Evolutionary conservation across 2,888 invertebrate genomes (phyloP).

Genomic region (Cyclophora punctaria): DNA sequence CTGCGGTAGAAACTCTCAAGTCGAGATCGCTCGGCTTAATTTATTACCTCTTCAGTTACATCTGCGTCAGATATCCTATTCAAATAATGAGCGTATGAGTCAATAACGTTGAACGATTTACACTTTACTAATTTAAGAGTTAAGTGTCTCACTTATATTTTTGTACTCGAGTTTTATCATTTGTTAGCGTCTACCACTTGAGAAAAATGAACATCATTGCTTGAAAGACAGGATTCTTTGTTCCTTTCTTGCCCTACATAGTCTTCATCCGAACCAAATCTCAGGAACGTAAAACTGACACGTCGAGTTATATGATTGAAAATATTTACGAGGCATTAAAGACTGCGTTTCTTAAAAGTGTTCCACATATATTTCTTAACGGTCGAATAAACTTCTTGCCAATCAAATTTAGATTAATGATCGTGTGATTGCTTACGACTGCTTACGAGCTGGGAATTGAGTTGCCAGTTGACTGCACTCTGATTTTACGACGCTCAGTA

Average conservation of each 20-base stretch:
- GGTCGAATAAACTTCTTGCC: constrained; percentile 4
- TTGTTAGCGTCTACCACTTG: too few species aligned
- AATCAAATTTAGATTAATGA: constrained; percentile 21
- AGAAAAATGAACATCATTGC: too few species aligned
- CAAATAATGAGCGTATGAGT: constrained; percentile 44
- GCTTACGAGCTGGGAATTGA: constrained; percentile 30
- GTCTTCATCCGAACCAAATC: too few species aligned
- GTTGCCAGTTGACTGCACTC: constrained; percentile 40
- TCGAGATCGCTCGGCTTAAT: constrained; percentile 24
- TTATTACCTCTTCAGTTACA: constrained; percentile 48
- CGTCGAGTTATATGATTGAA: not conserved
- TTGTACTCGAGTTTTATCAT: too few species aligned
- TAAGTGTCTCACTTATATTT: constrained; percentile 1
- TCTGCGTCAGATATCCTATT: constrained; percentile 48
- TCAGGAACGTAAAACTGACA: too few species aligned
- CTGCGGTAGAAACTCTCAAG: constrained; percentile 14
- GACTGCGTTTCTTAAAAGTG: too few species aligned
- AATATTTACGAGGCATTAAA: not conserved
- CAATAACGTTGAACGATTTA: constrained; percentile 55
- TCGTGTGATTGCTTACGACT: constrained; percentile 23
- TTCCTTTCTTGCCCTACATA: too few species aligned
- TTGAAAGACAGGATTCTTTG: too few species aligned
- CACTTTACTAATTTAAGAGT: constrained; percentile 25
- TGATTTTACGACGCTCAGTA: constrained; percentile 48
- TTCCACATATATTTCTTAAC: too few species aligned